Evolutionary conservation across 2,888 invertebrate genomes (phyloP), one percentile per base, ranked within the genome.

Genomic region (Minunthozetes semirufus): DNA sequence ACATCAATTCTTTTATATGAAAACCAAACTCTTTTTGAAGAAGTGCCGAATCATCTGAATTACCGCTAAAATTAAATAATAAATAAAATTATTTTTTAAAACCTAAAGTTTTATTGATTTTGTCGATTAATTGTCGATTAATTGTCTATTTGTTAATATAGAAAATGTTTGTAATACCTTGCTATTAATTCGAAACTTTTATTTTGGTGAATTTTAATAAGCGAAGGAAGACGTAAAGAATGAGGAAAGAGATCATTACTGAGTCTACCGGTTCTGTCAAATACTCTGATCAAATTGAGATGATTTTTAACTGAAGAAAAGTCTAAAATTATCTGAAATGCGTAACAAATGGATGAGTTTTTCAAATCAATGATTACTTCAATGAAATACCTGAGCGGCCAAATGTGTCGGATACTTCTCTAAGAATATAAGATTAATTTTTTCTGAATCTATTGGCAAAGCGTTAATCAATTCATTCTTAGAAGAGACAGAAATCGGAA

Each of bases 311-410:
- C 4, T 5, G 42, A 48, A 25, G 25, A 25, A 25, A 70, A 70
- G 11, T 70, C 70, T 46, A 70, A 48, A 27, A 70, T 15, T 46
- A 70, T 70, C 70, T 70, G 42, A 8, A 33, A 33, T 19, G 27
- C 17, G 27, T 1, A 61, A 50, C 50, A 17, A 50, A 61, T 27
- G 15, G 13, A 27, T 15, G 1, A 13, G 4, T 61, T 5, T 27
- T 27, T 61, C 25, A 3, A 63, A 38, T 27, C 5, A 27, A 33
- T 17, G 11, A 27, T 63, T 17, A 22, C 71, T 68, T 15, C 2
- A 19, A 15, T 46, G 13, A n/a, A 27, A 48, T 74, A 74, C 74
- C 74, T 74, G 46, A n/a, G 29, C 74, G 6, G 48, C 59, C 6
- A 68, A 13, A n/a, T 50, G 9, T 19, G 74, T 53, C 5, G 74